phyloP scores from a whole-genome alignment of 1,140 invertebrate genomes.

The Adoxophyes honmai region DNA sequence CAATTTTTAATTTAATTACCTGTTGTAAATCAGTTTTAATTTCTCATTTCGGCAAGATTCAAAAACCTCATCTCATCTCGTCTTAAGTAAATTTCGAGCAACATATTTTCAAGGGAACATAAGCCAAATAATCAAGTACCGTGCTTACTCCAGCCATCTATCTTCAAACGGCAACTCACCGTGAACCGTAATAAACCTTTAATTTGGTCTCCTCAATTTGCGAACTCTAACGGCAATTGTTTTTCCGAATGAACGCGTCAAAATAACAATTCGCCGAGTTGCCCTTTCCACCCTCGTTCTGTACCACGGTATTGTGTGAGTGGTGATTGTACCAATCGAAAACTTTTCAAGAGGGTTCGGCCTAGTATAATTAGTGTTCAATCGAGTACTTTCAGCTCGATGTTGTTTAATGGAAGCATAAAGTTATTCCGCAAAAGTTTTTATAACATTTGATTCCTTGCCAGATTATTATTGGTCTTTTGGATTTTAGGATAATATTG shows the following conservation, averaged over 20 bases:
- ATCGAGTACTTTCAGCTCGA: background rate
- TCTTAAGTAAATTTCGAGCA: no score
- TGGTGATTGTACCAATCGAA: constrained; percentile 2
- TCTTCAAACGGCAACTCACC: constrained; percentile 25
- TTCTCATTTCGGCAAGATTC: no score
- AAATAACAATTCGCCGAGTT: constrained; percentile 66
- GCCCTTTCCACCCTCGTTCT: constrained; percentile 34
- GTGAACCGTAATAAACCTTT: constrained; percentile 52
- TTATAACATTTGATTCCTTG: no score
- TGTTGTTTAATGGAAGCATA: background rate
- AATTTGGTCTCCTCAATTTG: constrained; percentile 55
- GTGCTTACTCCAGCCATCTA: background rate
- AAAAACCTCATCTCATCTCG: no score
- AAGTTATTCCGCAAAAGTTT: background rate
- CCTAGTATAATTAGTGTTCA: constrained; percentile 2
- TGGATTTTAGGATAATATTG: no score
- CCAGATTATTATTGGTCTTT: no score
- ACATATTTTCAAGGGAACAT: background rate
- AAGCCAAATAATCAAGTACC: constrained; percentile 3
- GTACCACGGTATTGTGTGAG: constrained; percentile 19
- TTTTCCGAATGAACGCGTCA: constrained; percentile 64
- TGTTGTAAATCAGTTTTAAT: no score
- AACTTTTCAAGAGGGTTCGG: constrained; percentile 2
- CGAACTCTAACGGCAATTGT: constrained; percentile 50
- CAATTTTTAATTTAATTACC: no score